phyloP scores from a whole-genome alignment of 2,888 invertebrate genomes.

The Galeruca laticollis region DNA sequence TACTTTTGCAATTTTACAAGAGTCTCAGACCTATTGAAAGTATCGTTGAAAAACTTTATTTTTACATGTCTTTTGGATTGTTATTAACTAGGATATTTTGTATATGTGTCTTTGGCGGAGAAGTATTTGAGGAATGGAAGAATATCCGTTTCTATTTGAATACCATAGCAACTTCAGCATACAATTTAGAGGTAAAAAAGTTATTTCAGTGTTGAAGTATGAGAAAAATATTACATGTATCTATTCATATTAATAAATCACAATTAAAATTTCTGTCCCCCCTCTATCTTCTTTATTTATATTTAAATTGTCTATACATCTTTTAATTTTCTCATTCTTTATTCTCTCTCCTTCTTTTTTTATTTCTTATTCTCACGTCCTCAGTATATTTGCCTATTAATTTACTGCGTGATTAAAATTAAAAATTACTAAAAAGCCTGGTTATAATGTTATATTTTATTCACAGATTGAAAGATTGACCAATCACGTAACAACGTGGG shows the following conservation, averaged over 20 bases:
- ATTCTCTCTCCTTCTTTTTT: too few species aligned
- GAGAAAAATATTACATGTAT: too few species aligned
- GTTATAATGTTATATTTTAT: conserved; percentile 18
- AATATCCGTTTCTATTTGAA: conserved; percentile 67
- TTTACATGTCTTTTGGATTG: conserved; percentile 62
- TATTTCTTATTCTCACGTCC: too few species aligned
- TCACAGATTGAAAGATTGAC: conserved; percentile 49
- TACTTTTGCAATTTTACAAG: conserved; percentile 78
- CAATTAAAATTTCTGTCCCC: too few species aligned
- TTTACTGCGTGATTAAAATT: not conserved
- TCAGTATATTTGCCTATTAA: too few species aligned
- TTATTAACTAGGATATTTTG: conserved; percentile 56
- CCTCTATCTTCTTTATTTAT: too few species aligned
- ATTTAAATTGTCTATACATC: too few species aligned
- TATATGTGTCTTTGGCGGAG: conserved; percentile 59
- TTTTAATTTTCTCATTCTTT: too few species aligned
- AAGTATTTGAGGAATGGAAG: conserved; percentile 59
- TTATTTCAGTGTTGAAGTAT: not conserved
- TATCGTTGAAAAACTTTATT: conserved; percentile 56
- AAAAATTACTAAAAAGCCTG: not conserved
- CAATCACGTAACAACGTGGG: conserved; percentile 44
- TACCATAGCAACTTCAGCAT: conserved; percentile 73
- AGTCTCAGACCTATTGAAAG: conserved; percentile 68
- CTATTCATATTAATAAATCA: too few species aligned
- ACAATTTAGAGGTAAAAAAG: conserved; percentile 72